Evolutionary conservation across 2,888 invertebrate genomes (phyloP), one percentile per base, ranked within the genome.

Genomic region (Clepsis dumicolana): DNA sequence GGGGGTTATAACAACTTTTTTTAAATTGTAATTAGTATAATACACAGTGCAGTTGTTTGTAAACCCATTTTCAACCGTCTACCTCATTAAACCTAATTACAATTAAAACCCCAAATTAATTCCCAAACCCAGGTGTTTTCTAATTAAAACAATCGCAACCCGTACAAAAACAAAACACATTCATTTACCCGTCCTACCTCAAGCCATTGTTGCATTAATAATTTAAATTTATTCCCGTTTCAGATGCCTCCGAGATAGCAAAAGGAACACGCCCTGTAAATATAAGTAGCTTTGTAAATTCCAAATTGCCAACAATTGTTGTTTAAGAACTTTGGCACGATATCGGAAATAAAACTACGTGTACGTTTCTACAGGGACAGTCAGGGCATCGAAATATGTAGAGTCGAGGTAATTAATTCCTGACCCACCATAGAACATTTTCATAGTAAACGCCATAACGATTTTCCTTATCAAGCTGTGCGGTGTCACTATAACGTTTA

Each of bases 161-260:
- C 32, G 48, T 44, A 18, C 25, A 12, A 25, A 29, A 54, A 32
- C 27, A 44, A 44, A 53, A n/a, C 48, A 25, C 53, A 61, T 61
- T 56, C 44, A 62, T 67, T 27, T 29, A 8, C 61, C 66, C 14
- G 29, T 12, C 7, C 12, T 32, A 48, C 18, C 50, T 56, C 61
- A 67, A 50, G 60, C 57, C 54, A 57, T 64, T 67, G 62, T 69
- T 67, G 27, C 60, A 64, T 65, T 68, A 65, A 70, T 72, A 71
- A 66, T 65, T 64, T 44, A 69, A 66, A 54, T 57, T 71, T 57
- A 69, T 57, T 75, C 72, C 73, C 78, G 66, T 88, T 84, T 53
- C 91, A 92, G 92, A 87, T 92, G 80, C 89, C 91, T 32, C 88
- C 86, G 67, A 92, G 92, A 86, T 92, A 92, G 83, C 91, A 90